A percentile compares a stretch with the other conserved stretches of the same genome.
These are phyloP conservation scores for Athalia cordata DNA, from an alignment of 2,888 invertebrate species.

Conservation along the genomic window DNA sequence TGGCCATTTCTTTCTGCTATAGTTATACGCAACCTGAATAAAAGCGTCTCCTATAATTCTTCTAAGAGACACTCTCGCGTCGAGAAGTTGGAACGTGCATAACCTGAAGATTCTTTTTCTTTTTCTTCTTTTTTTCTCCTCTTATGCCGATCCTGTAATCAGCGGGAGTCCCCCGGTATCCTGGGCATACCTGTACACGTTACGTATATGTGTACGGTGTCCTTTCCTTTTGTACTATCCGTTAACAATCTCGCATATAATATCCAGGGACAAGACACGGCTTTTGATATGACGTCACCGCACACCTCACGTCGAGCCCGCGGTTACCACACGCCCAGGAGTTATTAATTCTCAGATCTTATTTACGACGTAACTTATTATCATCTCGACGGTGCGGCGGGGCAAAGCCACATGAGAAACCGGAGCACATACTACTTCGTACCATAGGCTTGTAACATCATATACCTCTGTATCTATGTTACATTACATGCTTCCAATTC, in stretches of 20 bases:
- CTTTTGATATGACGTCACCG: background rate
- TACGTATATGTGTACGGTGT: background rate
- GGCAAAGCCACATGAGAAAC: conserved; percentile 19
- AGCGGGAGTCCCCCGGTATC: background rate
- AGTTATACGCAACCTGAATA: background rate
- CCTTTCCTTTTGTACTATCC: background rate
- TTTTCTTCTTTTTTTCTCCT: too few relatives aligned
- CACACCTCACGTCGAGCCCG: background rate
- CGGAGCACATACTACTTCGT: conserved; percentile 29
- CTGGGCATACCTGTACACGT: background rate
- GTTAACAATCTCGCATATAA: background rate
- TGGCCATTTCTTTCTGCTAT: background rate
- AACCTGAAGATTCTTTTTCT: too few relatives aligned
- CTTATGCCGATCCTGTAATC: conserved; percentile 7
- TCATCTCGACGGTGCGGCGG: conserved; percentile 27
- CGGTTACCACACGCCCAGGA: conserved; percentile 11
- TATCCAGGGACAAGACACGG: background rate
- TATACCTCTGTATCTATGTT: background rate
- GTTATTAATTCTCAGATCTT: conserved; percentile 43
- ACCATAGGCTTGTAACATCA: background rate
- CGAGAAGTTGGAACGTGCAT: too few relatives aligned
- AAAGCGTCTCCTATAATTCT: background rate
- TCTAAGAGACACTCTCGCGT: background rate
- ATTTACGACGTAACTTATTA: conserved; percentile 44
- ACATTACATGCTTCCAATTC: conserved; percentile 20